A percentile compares a stretch with the other conserved stretches of the same genome.
Evolutionary conservation across 2,888 invertebrate genomes (phyloP).

Genomic region (Frankliniella fusca): DNA sequence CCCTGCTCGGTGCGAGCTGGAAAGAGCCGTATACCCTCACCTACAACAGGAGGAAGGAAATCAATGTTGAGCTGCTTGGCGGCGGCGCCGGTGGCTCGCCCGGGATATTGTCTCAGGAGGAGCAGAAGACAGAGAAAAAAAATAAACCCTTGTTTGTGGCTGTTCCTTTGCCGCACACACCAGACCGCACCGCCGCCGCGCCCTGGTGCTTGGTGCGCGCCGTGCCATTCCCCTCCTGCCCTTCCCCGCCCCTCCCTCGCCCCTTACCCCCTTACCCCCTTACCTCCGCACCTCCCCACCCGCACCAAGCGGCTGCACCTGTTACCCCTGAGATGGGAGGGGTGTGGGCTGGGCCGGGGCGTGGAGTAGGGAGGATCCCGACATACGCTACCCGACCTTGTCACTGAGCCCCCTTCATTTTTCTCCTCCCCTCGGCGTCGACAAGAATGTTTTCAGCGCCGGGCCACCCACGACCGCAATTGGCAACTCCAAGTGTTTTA

Average conservation of each 20-base stretch:
- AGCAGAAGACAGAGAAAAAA: neutral
- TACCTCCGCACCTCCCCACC: neutral
- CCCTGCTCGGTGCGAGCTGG: too few species aligned
- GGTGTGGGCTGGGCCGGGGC: neutral
- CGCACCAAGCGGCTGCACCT: neutral
- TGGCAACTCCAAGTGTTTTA: too few species aligned
- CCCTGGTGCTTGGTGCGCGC: too few species aligned
- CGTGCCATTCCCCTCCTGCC: too few species aligned
- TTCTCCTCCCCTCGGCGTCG: too few species aligned
- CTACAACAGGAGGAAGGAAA: neutral
- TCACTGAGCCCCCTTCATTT: neutral
- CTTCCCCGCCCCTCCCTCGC: too few species aligned
- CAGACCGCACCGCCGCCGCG: neutral
- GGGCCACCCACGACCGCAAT: too few species aligned
- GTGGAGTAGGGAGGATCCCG: neutral
- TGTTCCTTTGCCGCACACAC: neutral
- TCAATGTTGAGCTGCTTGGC: neutral
- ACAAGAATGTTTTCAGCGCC: too few species aligned
- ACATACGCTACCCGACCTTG: neutral
- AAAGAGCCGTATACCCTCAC: neutral
- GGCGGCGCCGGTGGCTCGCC: neutral
- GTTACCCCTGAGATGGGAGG: neutral
- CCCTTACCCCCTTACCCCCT: neutral
- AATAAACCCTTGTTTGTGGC: slow-evolving; percentile 17
- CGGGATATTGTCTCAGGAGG: slow-evolving; percentile 20